Conservation (phyloP, 2,797 vertebrate species). For the Pseudochaenichthys georgianus region DNA sequence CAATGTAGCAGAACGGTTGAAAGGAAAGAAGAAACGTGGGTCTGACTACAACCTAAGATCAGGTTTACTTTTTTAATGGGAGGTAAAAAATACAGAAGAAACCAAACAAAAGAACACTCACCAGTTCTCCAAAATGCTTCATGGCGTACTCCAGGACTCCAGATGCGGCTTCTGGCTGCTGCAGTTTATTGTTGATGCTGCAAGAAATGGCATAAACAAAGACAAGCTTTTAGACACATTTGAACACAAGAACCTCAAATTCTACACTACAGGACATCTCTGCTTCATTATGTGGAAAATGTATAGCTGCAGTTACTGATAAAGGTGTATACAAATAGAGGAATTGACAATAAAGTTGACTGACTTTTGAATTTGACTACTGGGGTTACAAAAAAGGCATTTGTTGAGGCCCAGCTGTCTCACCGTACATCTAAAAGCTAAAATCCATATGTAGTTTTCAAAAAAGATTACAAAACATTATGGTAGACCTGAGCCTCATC, state of each 20-base stretch:
- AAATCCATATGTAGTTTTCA: neutral
- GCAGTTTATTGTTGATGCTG: constrained; percentile 99
- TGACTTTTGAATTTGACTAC: too few species aligned
- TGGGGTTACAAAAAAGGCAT: neutral
- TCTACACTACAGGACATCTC: neutral
- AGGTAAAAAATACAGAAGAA: neutral
- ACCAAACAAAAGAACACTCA: constrained; percentile 77
- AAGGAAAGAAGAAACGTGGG: neutral
- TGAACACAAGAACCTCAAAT: neutral
- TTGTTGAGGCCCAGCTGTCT: neutral
- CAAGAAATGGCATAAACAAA: constrained; percentile 61
- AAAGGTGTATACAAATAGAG: neutral
- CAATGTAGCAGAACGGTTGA: neutral
- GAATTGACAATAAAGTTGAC: too few species aligned
- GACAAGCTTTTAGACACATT: neutral
- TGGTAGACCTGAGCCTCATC: neutral
- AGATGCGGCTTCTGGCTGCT: constrained; percentile 97
- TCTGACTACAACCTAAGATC: neutral
- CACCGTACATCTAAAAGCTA: neutral
- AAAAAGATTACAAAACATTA: neutral
- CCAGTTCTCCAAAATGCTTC: constrained; percentile 99
- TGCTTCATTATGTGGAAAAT: constrained; percentile 6
- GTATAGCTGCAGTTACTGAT: neutral
- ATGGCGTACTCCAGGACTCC: constrained; percentile 98
- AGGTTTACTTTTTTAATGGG: neutral